Percentiles rank a stretch among this genome's conserved stretches.
These are phyloP conservation scores for Eulacestoma nigropectus DNA, from an alignment of 2,113 vertebrate genomes.

Conservation along the genomic window DNA sequence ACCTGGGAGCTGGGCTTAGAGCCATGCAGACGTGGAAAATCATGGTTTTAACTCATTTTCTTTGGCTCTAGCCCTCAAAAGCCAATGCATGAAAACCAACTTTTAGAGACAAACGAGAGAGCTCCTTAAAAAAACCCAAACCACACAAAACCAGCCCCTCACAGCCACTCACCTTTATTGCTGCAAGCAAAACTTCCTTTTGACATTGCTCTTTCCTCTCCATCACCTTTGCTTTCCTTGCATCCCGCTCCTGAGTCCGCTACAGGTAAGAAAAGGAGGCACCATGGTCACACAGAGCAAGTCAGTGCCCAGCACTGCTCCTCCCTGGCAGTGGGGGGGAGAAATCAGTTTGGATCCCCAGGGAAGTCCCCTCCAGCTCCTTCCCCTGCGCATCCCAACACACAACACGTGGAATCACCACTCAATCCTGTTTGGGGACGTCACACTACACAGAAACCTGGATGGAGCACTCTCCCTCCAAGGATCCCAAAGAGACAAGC, in stretches of 20 bases:
- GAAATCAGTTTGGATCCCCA: background rate
- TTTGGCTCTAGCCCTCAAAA: background rate
- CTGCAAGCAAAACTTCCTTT: slow-evolving; percentile 76
- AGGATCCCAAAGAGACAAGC: background rate
- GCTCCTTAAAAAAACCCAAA: background rate
- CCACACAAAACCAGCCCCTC: background rate
- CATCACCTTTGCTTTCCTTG: slow-evolving; percentile 81
- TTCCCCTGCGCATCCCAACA: background rate
- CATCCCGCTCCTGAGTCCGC: slow-evolving; percentile 83
- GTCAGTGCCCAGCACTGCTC: background rate
- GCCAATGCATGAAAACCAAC: background rate
- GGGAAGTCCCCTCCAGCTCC: background rate
- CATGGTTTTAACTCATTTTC: background rate
- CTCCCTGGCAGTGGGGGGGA: fast-evolving
- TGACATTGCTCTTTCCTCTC: slow-evolving; percentile 75
- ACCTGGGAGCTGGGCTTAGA: background rate
- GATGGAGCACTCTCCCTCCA: background rate
- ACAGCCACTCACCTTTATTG: slow-evolving; percentile 77
- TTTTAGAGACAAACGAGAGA: background rate
- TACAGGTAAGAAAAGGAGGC: slow-evolving; percentile 27
- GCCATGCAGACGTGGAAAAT: background rate
- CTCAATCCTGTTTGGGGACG: background rate
- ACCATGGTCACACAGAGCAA: background rate
- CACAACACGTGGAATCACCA: fast-evolving
- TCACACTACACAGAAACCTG: background rate